Base-by-base conservation (phyloP, 2,113 vertebrate species). In the Halcyon senegalensis region DNA sequence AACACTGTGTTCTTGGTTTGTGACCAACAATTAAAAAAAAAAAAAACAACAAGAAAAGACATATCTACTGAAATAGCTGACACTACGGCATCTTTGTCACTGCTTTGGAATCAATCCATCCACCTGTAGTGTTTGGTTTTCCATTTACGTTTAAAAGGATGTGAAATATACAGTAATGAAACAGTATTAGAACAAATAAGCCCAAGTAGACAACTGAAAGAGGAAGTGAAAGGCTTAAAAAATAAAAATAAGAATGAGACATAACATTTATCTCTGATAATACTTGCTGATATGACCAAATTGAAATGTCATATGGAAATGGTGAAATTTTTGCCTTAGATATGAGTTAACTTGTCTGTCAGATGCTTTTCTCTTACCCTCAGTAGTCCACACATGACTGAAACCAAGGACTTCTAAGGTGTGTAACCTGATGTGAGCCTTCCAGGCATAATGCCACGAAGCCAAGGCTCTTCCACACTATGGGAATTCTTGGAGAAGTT, bases 191-290 rank as follows among this genome's bases (percentile, higher is more conserved):
- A 76, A 86, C 33, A 31, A 91, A 83, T 4, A 33, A 74, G 11
- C 62, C 35, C 30, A 18, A 66, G 75, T 44, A 90, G 75, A 89
- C 59, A 84, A 81, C 8, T 28, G n/a, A 76, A 94, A 93, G 88
- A 66, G 92, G 96, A 96, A 97, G 67, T 37, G 75, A 92, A 84
- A 96, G 44, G 48, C 63, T 88, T 50, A 19, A 79, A 78, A 89
- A 92, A 58, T 33, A 64, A 87, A 95, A 97, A 84, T 53, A 62
- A 88, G 39, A 59, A 56, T 4, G n/a, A 90, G 55, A 58, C 48
- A 9, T 3, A 83, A 15, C n/a, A 28, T 12, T 90, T 66, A 53
- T 35, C 43, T 83, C 15, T 73, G 84, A 5, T 59, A 58, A 50
- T 8, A 6, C 60, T 68, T 96, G 90, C 51, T 84, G 84, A 50